phyloP scores from a whole-genome alignment of 2,797 vertebrate species.

The Mus minutoides region DNA sequence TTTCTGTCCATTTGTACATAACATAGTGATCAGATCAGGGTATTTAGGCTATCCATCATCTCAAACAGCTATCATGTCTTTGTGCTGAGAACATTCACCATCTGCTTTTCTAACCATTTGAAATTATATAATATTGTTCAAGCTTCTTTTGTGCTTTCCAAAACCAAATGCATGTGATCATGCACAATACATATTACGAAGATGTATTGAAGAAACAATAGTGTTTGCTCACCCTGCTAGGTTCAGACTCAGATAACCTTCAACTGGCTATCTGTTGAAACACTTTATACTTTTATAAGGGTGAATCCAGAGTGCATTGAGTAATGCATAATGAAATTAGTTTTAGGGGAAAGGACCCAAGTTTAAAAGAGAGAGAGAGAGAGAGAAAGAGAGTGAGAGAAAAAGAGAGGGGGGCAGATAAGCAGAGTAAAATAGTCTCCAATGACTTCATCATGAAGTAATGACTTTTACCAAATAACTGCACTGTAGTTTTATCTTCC shows the following conservation, averaged over 20 bases:
- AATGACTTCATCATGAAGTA: slow-evolving; percentile 90
- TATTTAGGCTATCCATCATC: not conserved
- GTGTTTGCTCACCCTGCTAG: slow-evolving; percentile 71
- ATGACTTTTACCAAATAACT: slow-evolving; percentile 89
- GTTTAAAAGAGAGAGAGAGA: slow-evolving; percentile 54
- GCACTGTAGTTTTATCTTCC: slow-evolving; percentile 90
- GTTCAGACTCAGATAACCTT: slow-evolving; percentile 82
- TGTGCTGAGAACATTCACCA: not conserved
- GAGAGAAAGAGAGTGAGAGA: slow-evolving; percentile 59
- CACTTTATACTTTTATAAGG: slow-evolving; percentile 89
- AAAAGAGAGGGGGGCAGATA: slow-evolving; percentile 81
- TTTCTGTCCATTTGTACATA: not conserved
- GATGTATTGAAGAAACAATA: not conserved
- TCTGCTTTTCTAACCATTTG: not conserved
- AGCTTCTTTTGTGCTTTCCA: slow-evolving; percentile 79
- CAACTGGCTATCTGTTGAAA: slow-evolving; percentile 86
- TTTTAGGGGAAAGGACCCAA: slow-evolving; percentile 74
- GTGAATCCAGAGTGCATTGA: slow-evolving; percentile 89
- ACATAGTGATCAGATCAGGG: not conserved
- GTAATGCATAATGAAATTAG: slow-evolving; percentile 89
- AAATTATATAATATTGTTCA: not conserved
- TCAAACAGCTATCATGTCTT: not conserved
- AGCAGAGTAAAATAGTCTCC: slow-evolving; percentile 88
- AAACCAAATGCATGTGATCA: slow-evolving; percentile 81
- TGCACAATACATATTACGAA: slow-evolving; percentile 67